Evolutionary conservation across 2,797 vertebrate species (phyloP).

Genomic region (Danionella dracula): DNA sequence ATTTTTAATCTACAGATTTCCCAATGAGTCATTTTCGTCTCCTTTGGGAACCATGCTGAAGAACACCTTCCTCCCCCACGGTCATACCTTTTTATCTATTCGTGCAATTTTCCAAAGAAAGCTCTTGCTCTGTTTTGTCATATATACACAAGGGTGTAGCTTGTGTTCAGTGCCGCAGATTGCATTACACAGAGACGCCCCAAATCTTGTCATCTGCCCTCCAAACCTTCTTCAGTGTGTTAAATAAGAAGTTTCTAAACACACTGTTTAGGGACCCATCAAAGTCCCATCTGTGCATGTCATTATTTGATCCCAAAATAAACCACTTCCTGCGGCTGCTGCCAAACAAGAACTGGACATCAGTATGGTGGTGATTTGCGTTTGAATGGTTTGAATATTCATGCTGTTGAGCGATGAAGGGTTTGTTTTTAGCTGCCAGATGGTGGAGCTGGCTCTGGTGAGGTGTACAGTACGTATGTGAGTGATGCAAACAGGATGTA

Average conservation of each 20-base stretch:
- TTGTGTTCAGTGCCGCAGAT: too few species aligned
- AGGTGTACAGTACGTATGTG: neutral
- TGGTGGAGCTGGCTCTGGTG: neutral
- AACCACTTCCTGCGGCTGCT: constrained; percentile 35
- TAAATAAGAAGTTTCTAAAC: neutral
- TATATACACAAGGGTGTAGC: too few species aligned
- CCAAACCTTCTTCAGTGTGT: neutral
- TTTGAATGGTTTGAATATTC: neutral
- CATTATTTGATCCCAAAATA: constrained; percentile 19
- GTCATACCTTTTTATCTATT: too few species aligned
- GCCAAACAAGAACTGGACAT: neutral
- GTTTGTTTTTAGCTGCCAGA: constrained; percentile 7
- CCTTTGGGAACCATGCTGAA: too few species aligned
- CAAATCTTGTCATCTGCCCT: neutral
- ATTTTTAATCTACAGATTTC: too few species aligned
- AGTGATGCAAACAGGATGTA: neutral
- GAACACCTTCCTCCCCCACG: too few species aligned
- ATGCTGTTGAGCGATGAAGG: neutral
- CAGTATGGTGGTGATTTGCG: neutral
- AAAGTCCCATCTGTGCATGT: constrained; percentile 26
- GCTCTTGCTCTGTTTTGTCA: too few species aligned
- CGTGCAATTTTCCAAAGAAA: too few species aligned
- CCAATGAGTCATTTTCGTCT: too few species aligned
- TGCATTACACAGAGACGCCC: too few species aligned
- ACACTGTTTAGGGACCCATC: neutral